Evolutionary conservation across 2,797 vertebrate species (phyloP), one percentile per base, ranked within the genome.

Genomic region (Danio choprae): DNA sequence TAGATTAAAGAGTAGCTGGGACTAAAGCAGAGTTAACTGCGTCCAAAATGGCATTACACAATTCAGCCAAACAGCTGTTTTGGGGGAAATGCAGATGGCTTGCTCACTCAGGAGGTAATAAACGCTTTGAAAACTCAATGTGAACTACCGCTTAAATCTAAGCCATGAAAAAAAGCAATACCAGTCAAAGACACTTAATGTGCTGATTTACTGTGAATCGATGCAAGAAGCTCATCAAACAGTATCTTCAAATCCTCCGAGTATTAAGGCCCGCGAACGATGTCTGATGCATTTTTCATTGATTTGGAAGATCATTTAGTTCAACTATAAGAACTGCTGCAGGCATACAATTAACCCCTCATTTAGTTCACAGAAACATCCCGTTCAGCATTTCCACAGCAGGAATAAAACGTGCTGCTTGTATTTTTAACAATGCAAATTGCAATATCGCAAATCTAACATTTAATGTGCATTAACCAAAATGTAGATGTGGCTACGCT

Each of bases 221-320:
- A 91, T 91, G 81, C 73, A 79, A 84, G 87, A 65, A 88, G 88
- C 87, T 91, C 88, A 91, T 91, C 89, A 90, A 81, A 83, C 43
- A n/a, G 73, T 70, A 74, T 60, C 73, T 73, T 80, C 79, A 77
- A 82, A 84, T 84, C 63, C 74, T 68, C 41, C 0, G 68, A 77
- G 69, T 76, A 81, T 77, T 81, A 81, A 62, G 64, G 68, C 41
- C 79, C 71, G 71, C 38, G 38, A 86, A 80, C 70, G 53, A 67
- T 72, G 75, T 58, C 79, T 73, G 75, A 77, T 82, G 76, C 72
- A 79, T 79, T 64, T 82, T 73, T 84, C 72, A 73, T 70, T 77
- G 67, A 86, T 86, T 43, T 58, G 56, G 72, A 64, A 69, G 67
- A 73, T 77, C 79, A 77, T 86, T 86, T 80, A 73, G 72, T 81